phyloP scores from a whole-genome alignment of 2,888 invertebrate genomes.

The Calephelis perditalis region DNA sequence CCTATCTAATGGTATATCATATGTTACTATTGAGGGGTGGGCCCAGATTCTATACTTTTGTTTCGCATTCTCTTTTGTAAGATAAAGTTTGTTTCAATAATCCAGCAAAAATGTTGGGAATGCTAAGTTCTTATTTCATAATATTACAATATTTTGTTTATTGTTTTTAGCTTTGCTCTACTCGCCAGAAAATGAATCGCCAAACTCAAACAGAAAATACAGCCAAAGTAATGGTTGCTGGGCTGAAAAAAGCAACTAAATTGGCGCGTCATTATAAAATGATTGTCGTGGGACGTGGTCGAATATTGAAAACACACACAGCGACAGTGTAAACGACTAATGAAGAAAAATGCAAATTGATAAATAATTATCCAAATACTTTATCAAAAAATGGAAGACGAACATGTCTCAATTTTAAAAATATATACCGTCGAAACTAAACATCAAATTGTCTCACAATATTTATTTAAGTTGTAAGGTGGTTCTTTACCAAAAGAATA shows the following conservation, averaged over 20 bases:
- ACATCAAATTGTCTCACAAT: not conserved
- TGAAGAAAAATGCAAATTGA: not conserved
- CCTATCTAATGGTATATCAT: slow-evolving; percentile 11
- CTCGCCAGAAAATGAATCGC: not conserved
- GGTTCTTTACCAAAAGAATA: not conserved
- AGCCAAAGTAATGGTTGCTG: not conserved
- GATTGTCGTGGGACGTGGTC: too few relatives aligned
- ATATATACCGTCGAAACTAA: not conserved
- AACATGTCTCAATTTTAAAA: not conserved
- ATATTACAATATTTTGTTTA: not conserved
- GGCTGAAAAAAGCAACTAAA: not conserved
- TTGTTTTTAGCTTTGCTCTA: not conserved
- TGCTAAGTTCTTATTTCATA: not conserved
- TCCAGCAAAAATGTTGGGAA: too few relatives aligned
- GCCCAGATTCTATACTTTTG: not conserved
- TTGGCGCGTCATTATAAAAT: not conserved
- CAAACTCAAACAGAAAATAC: not conserved
- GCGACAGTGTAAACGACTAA: too few relatives aligned
- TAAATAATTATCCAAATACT: not conserved
- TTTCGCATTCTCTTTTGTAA: not conserved
- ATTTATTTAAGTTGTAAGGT: not conserved
- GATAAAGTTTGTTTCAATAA: too few relatives aligned
- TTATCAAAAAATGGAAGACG: not conserved
- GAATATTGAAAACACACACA: too few relatives aligned
- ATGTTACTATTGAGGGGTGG: slow-evolving; percentile 7